A percentile compares a stretch with the other conserved stretches of the same genome.
phyloP scores from a whole-genome alignment of 2,797 vertebrate genomes.

The Myotis myotis region DNA sequence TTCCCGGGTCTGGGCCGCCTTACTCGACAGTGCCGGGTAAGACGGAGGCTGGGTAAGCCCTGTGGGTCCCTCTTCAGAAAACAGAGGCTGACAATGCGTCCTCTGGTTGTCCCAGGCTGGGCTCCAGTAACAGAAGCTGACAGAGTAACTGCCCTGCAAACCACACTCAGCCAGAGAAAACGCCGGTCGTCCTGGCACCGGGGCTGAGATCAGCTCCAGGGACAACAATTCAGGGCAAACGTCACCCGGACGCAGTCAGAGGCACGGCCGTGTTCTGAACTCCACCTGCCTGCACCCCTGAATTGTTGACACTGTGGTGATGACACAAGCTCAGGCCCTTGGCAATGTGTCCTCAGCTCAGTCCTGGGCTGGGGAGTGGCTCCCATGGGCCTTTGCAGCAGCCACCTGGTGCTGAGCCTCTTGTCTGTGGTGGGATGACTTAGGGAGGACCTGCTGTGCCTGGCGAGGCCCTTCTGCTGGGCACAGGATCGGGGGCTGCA shows the following conservation, averaged over 20 bases:
- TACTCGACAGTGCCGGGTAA: neutral
- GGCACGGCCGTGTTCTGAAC: neutral
- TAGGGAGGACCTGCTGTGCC: neutral
- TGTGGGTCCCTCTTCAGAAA: neutral
- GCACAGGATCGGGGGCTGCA: neutral
- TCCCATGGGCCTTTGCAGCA: neutral
- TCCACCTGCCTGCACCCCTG: no score
- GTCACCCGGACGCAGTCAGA: rapidly evolving
- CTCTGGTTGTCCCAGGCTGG: neutral
- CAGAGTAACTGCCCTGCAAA: neutral
- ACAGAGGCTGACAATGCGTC: neutral
- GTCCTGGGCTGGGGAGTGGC: neutral
- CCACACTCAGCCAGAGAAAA: neutral
- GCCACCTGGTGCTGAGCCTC: neutral
- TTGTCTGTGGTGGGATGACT: neutral
- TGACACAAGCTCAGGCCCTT: neutral
- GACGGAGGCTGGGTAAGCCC: neutral
- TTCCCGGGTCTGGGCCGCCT: neutral
- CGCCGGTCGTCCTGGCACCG: neutral
- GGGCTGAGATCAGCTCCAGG: neutral
- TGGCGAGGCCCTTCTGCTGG: neutral
- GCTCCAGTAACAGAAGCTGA: neutral
- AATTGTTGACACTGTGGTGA: no score
- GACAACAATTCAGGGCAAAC: neutral
- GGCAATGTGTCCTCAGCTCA: neutral